Evolutionary conservation across 2,888 invertebrate species (phyloP).

Genomic region (Papilio gigon): DNA sequence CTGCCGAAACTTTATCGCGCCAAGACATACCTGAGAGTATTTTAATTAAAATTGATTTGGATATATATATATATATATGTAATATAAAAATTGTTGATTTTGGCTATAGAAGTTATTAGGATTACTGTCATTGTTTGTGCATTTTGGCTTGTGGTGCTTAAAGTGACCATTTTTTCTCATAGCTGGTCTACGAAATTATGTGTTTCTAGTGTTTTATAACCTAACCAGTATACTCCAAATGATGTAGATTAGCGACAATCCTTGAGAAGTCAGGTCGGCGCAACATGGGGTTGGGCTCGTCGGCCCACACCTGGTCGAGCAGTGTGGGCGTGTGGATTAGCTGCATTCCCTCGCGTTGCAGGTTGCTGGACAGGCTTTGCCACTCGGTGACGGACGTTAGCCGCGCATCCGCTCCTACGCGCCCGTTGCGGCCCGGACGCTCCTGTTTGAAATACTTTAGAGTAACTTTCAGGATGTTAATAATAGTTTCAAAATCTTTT

Average conservation of each 20-base stretch:
- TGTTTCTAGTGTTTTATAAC: too few relatives aligned
- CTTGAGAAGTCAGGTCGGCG: slow-evolving; percentile 82
- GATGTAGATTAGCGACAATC: slow-evolving; percentile 85
- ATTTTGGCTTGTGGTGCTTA: too few relatives aligned
- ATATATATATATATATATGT: too few relatives aligned
- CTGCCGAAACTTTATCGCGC: slow-evolving; percentile 87
- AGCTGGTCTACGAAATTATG: too few relatives aligned
- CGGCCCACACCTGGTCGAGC: slow-evolving; percentile 90
- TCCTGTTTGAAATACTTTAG: slow-evolving; percentile 53
- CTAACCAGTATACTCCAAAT: slow-evolving; percentile 83
- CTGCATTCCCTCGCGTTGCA: slow-evolving; percentile 78
- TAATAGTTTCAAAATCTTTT: neutral
- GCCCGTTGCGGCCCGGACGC: slow-evolving; percentile 70
- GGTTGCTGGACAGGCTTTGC: slow-evolving; percentile 82
- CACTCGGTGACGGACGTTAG: slow-evolving; percentile 86
- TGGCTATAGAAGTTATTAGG: too few relatives aligned
- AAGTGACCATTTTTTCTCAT: too few relatives aligned
- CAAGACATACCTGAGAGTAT: slow-evolving; percentile 84
- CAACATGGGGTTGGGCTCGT: slow-evolving; percentile 64
- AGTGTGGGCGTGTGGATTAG: slow-evolving; percentile 86
- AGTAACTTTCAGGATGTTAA: neutral
- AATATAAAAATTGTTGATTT: too few relatives aligned
- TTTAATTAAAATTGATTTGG: neutral
- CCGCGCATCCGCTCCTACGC: slow-evolving; percentile 89
- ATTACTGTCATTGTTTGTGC: too few relatives aligned